Evolutionary conservation across 2,113 vertebrate species (phyloP), one percentile per base, ranked within the genome.

Genomic region (Phylloscopus whistleri): DNA sequence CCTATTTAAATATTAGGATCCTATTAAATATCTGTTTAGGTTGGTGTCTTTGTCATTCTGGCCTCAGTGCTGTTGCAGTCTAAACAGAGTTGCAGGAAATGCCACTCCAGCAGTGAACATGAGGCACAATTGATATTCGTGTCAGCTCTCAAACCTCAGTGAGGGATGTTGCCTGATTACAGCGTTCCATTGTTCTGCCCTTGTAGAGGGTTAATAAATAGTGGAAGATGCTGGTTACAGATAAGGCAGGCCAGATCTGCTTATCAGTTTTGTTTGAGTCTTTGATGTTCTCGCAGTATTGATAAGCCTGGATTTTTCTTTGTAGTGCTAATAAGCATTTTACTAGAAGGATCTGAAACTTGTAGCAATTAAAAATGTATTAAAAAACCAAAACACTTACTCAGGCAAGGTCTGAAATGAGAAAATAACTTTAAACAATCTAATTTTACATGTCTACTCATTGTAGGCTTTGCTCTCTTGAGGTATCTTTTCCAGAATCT

Each of bases 291-390:
- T 87, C 35, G 7, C 52, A 27, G 64, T 70, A 44, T 26, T 72
- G 92, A 88, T 95, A 92, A 93, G 87, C 78, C 21, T 26, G 16
- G 16, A 7, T 80, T 90, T 90, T 48, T 26, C 95, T 95, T 93
- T 95, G 86, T 96, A 90, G 90, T 89, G 66, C 69, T 87, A 84
- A 93, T 81, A 52, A 93, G 64, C 53, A 8, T 93, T 92, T 93
- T 81, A 87, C 52, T 85, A 35, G 79, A 63, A 74, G 69, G 70
- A 68, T 64, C 59, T 35, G 31, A 81, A 78, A 58, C 55, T 82
- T 84, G 77, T 59, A 63, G 79, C 87, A 86, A 90, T 96, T 91
- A 90, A 82, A 81, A 51, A 46, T 58, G 16, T 80, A 49, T 92
- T 83, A 39, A 67, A 95, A 86, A 10, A 1, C 33, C 46, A 81